Evolutionary conservation across 2,797 vertebrate species (phyloP).

Genomic region (Coendou prehensilis): DNA sequence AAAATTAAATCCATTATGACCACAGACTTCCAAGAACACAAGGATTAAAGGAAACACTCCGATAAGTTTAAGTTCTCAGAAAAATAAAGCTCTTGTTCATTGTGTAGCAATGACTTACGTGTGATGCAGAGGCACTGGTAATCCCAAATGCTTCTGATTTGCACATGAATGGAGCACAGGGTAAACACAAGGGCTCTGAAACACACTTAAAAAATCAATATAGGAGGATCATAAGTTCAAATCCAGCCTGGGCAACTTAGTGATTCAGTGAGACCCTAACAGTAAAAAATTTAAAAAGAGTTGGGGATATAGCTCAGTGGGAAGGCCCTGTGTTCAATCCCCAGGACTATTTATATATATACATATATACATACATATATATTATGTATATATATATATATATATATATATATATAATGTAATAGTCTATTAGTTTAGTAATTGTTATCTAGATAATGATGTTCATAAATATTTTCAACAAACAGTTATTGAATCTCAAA

Average conservation of each 20-base stretch:
- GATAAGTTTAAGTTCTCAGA: background rate
- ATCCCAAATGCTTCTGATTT: constrained; percentile 18
- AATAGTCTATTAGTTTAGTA: background rate
- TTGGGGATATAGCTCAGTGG: background rate
- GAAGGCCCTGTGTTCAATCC: background rate
- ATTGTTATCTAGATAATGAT: background rate
- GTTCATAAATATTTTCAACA: constrained; percentile 52
- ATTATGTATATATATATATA: background rate
- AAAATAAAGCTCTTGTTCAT: background rate
- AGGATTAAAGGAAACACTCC: background rate
- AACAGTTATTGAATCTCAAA: background rate
- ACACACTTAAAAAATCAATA: background rate
- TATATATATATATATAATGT: background rate
- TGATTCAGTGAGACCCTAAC: background rate
- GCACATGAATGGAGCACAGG: constrained; percentile 1
- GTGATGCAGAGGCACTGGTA: background rate
- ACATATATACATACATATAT: background rate
- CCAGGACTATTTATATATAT: background rate
- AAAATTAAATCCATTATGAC: background rate
- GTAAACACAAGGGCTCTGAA: background rate
- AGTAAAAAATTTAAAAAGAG: background rate
- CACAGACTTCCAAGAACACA: background rate
- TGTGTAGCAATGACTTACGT: background rate
- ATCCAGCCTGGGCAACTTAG: background rate
- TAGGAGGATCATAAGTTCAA: background rate